A percentile compares a stretch with the other conserved stretches of the same genome.
These are phyloP conservation scores for Trididemnum clinides DNA, from an alignment of 23 tunicate species.

Conservation along the genomic window DNA sequence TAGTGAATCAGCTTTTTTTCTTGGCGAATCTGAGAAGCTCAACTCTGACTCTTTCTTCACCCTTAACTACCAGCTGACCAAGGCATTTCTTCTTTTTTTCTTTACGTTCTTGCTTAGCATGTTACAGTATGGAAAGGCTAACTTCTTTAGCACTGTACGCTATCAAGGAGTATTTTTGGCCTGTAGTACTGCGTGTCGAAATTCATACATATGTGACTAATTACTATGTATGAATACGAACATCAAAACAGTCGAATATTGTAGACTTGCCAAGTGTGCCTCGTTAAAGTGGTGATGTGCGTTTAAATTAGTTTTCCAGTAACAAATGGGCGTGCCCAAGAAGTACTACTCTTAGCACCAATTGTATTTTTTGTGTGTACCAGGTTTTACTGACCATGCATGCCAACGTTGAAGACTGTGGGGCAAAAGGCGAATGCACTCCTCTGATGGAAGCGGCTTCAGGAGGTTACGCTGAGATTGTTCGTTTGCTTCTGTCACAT, in stretches of 20 bases:
- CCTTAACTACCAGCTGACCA: conserved; percentile 63
- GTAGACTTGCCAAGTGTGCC: background rate
- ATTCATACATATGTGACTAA: no score
- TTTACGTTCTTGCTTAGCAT: background rate
- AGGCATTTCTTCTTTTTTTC: conserved; percentile 47
- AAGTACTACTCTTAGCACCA: no score
- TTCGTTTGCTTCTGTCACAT: conserved; percentile 62
- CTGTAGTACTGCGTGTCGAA: no score
- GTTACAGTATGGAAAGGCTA: no score
- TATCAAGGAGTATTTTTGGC: no score
- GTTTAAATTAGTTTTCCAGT: no score
- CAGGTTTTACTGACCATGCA: conserved; percentile 82
- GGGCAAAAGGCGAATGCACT: conserved; percentile 95
- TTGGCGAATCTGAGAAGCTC: conserved; percentile 30
- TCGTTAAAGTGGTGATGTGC: no score
- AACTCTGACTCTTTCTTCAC: conserved; percentile 27
- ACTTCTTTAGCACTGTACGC: no score
- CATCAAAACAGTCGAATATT: no score
- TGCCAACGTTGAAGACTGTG: conserved; percentile 91
- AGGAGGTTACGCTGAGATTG: conserved; percentile 83
- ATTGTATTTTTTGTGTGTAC: background rate
- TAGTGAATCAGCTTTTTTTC: conserved; percentile 30
- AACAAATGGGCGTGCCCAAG: no score
- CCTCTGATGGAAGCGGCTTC: conserved; percentile 99
- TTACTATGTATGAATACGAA: no score